Evolutionary conservation across 1,140 invertebrate species (phyloP), one percentile per base, ranked within the genome.

Genomic region (Plodia interpunctella): DNA sequence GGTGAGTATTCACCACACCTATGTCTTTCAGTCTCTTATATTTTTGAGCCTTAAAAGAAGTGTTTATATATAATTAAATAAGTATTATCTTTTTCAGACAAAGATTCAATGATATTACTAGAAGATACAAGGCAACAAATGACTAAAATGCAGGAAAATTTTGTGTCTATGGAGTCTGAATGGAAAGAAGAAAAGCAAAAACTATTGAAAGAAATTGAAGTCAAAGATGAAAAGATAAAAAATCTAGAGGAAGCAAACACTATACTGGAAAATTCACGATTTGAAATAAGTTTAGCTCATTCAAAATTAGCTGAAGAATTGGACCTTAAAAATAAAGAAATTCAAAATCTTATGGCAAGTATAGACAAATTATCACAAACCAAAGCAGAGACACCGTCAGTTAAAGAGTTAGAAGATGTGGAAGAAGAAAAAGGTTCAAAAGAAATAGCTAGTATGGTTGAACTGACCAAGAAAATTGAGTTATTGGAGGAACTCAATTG

Each of bases 91-190:
- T 35, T 84, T 88, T 35, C 50, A 90, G 89, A 90, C 70, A 94
- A 94, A 88, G 92, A 91, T 59, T 93, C 93, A 10, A 77, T 95
- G 51, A 92, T 94, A 72, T 91, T 93, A 60, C 83, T 96, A 49
- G 95, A 96, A 74, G 95, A 95, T 69, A 95, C 94, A 10, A 94
- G 95, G 80, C 92, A 94, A 64, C 93, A 96, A 85, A 95, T 96
- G 94, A 91, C 93, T 80, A 91, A 92, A 70, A 95, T 96, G 94
- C 95, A 96, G 72, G 91, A 93, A 71, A 94, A 94, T 82, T 96
- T 96, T 88, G 86, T 94, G 10, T 86, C 90, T 3, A 90, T 94
- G 77, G 95, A 96, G 88, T 85, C 84, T 49, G 92, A 94, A 59
- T 93, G 95, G 88, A 94, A 93, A 72, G 87, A 91, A 61, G 94